phyloP scores from a whole-genome alignment of 2,888 invertebrate genomes.

The Ornithoptera alexandrae region DNA sequence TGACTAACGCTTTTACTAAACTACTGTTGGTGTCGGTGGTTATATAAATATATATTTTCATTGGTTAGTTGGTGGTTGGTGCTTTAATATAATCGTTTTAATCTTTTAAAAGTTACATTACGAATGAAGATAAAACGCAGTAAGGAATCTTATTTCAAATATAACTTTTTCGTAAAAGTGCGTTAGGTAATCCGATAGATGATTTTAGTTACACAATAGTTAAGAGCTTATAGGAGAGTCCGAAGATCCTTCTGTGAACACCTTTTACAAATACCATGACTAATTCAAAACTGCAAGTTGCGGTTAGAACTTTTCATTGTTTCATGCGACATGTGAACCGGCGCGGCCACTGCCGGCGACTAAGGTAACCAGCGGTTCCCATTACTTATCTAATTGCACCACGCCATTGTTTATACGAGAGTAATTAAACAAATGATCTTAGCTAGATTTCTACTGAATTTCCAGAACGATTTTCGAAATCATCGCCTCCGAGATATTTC shows the following conservation, averaged over 20 bases:
- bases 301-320: slow-evolving; percentile 33
- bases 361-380: slow-evolving; percentile 64
- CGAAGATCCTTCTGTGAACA: slow-evolving; percentile 19
- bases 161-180: not conserved
- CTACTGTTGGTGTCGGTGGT: slow-evolving; percentile 43
- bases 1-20: slow-evolving; percentile 49
- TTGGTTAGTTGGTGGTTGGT: slow-evolving; percentile 3
- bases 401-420: slow-evolving; percentile 67
- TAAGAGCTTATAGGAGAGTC: slow-evolving; percentile 5
- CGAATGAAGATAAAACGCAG: not conserved
- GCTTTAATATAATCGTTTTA: not conserved
- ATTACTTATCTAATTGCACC: slow-evolving; percentile 68
- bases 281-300: slow-evolving; percentile 31
- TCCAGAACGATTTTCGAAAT: slow-evolving; percentile 53
- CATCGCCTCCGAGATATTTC: slow-evolving; percentile 39
- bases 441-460: slow-evolving; percentile 68
- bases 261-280: slow-evolving; percentile 22
- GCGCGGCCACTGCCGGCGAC: slow-evolving; percentile 59
- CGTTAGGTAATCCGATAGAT: not conserved
- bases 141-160: not conserved
- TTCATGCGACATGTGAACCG: slow-evolving; percentile 53
- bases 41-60: not conserved
- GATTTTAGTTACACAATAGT: not conserved
- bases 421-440: slow-evolving; percentile 67
- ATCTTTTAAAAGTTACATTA: not conserved